Evolutionary conservation across 37 sponge, comb jelly and placozoan genomes (phyloP), one percentile per base, ranked within the genome.

Genomic region (Chondrosia reniformis): DNA sequence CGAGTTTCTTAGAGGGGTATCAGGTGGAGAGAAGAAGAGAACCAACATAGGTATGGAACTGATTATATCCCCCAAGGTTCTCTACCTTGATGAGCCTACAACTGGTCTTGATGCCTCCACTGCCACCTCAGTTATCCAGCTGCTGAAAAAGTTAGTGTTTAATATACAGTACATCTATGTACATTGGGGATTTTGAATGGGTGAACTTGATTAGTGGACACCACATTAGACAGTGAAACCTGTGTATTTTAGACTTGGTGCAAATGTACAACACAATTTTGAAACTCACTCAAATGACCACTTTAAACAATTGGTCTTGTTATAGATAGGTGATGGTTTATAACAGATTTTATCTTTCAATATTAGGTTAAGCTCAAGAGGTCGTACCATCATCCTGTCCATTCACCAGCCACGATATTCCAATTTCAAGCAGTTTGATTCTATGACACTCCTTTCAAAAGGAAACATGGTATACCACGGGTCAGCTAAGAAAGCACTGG

Each of bases 41-140:
- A 90, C 91, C 59, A 90, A 84, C 80, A 94, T 94, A 75, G 95
- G 91, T 15, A 94, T 94, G 91, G 95, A 94, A 63, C 81, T 94
- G 54, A 87, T 94, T 61, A 94, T 90, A 19, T 75, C 86, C 24
- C 95, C 95, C 15, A 31, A 83, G 46, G 77, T 94, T 15, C 83
- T 94, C 37, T 94, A 91, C 71, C 88, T 94, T 31, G 94, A 93
- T 75, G 94, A 93, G 74, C 90, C 94, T 21, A 93, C 94, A 58
- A 93, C 90, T 74, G 95, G 95, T 33, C 86, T 93, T 56, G 94
- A 93, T 62, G 84, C 94, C 22, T 72, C 41, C 78, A 93, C 94
- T 33, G 94, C 94, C n/a, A 84, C 84, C 17, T 79, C 87, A 58
- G 87, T 93, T 30, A 62, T 93, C 43, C 55, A 81, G 21, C 77